Evolutionary conservation across 2,113 vertebrate species (phyloP).

Genomic region (Plestiodon gilberti): DNA sequence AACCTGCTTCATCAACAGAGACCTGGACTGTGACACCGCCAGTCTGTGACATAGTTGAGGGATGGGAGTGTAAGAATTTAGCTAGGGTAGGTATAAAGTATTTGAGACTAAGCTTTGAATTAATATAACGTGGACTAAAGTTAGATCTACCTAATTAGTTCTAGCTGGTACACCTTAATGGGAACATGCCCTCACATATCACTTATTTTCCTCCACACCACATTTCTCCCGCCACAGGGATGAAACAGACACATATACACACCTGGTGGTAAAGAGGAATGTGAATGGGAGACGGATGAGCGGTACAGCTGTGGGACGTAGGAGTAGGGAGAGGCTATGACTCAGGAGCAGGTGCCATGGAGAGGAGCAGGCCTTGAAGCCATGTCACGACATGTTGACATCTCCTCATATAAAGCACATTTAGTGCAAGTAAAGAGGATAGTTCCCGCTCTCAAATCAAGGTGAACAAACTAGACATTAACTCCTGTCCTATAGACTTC

Average conservation of each 20-base stretch:
- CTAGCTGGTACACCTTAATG: not conserved
- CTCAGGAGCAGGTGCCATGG: not conserved
- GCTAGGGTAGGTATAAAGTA: not conserved
- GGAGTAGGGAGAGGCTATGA: slow-evolving; percentile 5
- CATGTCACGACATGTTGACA: not conserved
- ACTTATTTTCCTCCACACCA: not conserved
- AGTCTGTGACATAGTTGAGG: not conserved
- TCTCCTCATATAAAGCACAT: not conserved
- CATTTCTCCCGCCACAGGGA: not conserved
- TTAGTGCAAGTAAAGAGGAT: not conserved
- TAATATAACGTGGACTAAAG: not conserved
- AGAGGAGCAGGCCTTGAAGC: slow-evolving; percentile 7
- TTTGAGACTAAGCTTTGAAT: not conserved
- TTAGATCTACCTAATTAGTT: not conserved
- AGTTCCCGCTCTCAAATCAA: not conserved
- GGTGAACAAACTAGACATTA: too few relatives aligned
- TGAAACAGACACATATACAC: not conserved
- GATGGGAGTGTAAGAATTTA: not conserved
- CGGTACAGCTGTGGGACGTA: not conserved
- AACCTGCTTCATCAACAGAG: not conserved
- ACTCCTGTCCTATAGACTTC: not conserved
- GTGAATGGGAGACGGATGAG: not conserved
- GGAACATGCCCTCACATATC: slow-evolving; percentile 3
- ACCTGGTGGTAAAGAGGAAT: slow-evolving; percentile 10
- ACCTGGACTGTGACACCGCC: not conserved